Evolutionary conservation across 2,113 vertebrate genomes (phyloP).

Genomic region (Neofelis nebulosa): DNA sequence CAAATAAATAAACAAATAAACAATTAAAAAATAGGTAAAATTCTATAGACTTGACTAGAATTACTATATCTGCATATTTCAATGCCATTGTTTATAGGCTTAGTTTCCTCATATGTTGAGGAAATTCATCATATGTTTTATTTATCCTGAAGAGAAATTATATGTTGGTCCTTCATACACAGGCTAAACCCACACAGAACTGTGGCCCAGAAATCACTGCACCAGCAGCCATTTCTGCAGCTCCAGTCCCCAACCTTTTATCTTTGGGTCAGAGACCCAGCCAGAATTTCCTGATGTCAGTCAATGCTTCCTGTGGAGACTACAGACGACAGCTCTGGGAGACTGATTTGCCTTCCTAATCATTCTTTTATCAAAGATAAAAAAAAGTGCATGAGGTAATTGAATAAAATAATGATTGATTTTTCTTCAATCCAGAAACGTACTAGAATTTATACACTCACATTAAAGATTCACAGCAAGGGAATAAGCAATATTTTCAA

Average conservation of each 20-base stretch:
- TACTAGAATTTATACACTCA: background rate
- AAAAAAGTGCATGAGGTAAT: background rate
- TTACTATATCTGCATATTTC: background rate
- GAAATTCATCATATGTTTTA: background rate
- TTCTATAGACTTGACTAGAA: background rate
- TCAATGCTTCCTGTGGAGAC: background rate
- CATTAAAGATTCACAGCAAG: background rate
- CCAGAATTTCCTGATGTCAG: background rate
- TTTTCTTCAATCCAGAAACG: background rate
- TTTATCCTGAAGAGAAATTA: background rate
- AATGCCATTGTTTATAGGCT: background rate
- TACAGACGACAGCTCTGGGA: background rate
- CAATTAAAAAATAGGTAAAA: background rate
- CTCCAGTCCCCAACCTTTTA: background rate
- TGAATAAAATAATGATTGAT: slow-evolving; percentile 1
- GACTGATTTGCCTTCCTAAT: background rate
- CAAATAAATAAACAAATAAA: too few species aligned
- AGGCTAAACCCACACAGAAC: background rate
- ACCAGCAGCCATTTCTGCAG: background rate
- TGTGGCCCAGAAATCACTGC: background rate
- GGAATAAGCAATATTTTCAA: slow-evolving; percentile 4
- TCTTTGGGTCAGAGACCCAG: background rate
- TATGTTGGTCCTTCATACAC: background rate
- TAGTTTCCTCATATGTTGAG: background rate
- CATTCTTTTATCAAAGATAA: background rate